Base-by-base conservation (phyloP, 2,888 invertebrate species). In the Drosophila monieri region DNA sequence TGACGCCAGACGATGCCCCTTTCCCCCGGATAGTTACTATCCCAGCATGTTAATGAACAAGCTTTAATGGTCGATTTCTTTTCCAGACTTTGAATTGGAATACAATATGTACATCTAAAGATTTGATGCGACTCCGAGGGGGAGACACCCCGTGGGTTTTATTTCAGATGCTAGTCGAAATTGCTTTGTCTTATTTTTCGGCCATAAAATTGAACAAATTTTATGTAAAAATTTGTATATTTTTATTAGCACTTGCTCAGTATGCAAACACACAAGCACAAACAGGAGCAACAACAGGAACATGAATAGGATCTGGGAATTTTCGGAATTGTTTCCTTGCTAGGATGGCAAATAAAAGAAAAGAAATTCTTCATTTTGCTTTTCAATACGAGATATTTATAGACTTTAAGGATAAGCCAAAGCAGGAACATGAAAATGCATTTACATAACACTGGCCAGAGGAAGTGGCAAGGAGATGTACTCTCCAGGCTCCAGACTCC, bases 321-420 rank as follows among this genome's bases (percentile, higher is more conserved):
- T 54, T 62, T 71, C 59, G 35, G 65, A 77, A 84, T 86, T 84
- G 80, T 77, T 76, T 87, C 69, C 76, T 73, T 73, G 70, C 74
- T 76, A 23, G 21, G 21, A 23, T 23, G 69, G 76, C 23, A 49
- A 49, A 56, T 73, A 61, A 74, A 80, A 78, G 71, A 46, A 49
- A 21, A 48, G 72, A 71, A 80, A 78, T 80, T 78, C 74, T 74
- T 76, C 78, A 80, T 80, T 78, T 71, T 74, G 67, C 74, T 51
- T 87, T 78, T 76, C 85, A 81, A 87, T 85, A 71, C 76, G 61
- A 80, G 73, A 74, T 85, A 85, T 85, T 84, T 84, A 84, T 85
- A 83, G 85, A 83, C 83, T 85, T 83, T 80, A 77, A 81, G 83
- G 85, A 83, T 83, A 83, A 83, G 85, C 83, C 75, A 64, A 55